These are phyloP conservation scores for Griposia aprilina DNA, from an alignment of 2,888 invertebrate genomes.

Conservation along the genomic window DNA sequence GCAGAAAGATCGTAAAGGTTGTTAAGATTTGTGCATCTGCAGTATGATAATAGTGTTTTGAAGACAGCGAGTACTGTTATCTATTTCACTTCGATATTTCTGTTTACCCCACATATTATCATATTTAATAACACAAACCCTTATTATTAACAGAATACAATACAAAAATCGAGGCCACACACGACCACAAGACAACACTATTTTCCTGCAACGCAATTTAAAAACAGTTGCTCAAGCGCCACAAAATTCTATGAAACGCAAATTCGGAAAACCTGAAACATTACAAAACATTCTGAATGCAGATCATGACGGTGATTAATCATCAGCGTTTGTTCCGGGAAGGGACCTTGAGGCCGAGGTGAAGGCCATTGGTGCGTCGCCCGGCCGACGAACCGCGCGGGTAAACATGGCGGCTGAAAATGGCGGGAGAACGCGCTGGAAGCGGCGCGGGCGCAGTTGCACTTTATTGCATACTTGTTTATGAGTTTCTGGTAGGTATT, in stretches of 20 bases:
- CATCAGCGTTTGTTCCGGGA: conserved; percentile 69
- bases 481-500: conserved; percentile 12
- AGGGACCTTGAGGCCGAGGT: conserved; percentile 81
- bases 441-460: conserved; percentile 56
- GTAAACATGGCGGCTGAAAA: conserved; percentile 77
- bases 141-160: background rate
- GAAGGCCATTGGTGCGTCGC: conserved; percentile 82
- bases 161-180: background rate
- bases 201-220: conserved; percentile 33
- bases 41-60: background rate
- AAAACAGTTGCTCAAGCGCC: conserved; percentile 26
- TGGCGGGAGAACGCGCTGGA: conserved; percentile 66
- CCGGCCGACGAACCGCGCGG: conserved; percentile 82
- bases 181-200: conserved; percentile 4
- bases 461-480: conserved; percentile 39
- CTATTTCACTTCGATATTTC: background rate
- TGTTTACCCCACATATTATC: background rate
- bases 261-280: conserved; percentile 50
- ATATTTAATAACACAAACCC: background rate
- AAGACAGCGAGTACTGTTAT: background rate
- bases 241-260: conserved; percentile 60
- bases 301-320: conserved; percentile 69
- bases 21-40: background rate
- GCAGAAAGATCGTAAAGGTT: background rate
- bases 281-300: conserved; percentile 57